These are phyloP conservation scores for Ataeniobius toweri DNA, from an alignment of 2,797 vertebrate species.

Conservation along the genomic window DNA sequence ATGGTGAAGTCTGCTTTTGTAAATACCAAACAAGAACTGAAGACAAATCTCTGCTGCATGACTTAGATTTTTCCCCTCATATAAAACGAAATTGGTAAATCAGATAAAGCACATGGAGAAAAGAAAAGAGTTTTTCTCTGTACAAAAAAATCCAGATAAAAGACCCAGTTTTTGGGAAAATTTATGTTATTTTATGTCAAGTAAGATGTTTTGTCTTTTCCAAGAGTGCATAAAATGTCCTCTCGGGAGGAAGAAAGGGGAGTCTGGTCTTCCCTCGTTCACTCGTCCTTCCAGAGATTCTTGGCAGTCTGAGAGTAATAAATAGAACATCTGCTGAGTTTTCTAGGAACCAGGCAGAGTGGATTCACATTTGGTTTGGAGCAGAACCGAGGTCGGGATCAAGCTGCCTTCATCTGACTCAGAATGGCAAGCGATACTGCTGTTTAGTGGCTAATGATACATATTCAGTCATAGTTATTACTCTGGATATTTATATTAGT, in stretches of 20 bases:
- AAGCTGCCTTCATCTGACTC: constrained; percentile 49
- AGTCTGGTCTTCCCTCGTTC: constrained; percentile 56
- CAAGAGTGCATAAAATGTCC: constrained; percentile 64
- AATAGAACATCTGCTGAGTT: constrained; percentile 74
- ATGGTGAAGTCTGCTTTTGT: constrained; percentile 68
- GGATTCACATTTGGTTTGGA: constrained; percentile 55
- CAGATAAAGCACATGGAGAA: constrained; percentile 42
- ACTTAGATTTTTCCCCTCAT: constrained; percentile 59
- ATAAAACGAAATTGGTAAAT: constrained; percentile 51
- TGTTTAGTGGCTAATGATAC: constrained; percentile 53
- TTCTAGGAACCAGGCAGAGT: constrained; percentile 66
- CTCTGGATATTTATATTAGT: constrained; percentile 45
- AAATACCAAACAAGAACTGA: constrained; percentile 67
- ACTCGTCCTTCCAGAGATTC: constrained; percentile 68
- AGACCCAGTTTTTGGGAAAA: not conserved
- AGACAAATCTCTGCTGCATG: constrained; percentile 59
- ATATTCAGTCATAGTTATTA: constrained; percentile 34
- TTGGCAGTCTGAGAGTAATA: constrained; percentile 65
- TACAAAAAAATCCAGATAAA: constrained; percentile 21
- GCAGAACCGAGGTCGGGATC: constrained; percentile 22
- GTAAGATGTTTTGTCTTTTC: constrained; percentile 57
- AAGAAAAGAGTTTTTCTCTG: constrained; percentile 23
- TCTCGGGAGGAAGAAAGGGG: constrained; percentile 52
- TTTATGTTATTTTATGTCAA: constrained; percentile 34
- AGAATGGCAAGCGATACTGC: constrained; percentile 40